Base-by-base conservation (phyloP, 2,113 vertebrate genomes). In the Engystomops pustulosus region DNA sequence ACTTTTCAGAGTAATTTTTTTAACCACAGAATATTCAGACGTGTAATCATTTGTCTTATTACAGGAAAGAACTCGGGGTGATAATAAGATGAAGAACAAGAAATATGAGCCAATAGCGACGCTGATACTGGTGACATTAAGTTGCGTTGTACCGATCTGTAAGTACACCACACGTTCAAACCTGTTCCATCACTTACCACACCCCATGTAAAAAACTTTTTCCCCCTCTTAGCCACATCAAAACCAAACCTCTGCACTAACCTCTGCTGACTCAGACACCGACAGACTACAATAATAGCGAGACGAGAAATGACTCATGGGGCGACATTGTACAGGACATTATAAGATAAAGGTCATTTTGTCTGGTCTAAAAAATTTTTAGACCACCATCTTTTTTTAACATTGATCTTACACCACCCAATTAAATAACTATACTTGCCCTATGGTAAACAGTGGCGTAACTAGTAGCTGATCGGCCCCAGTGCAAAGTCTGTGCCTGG, bases 171-270 rank as follows among this genome's bases (percentile, higher is more conserved):
- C 11, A 6, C n/a, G 25, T 7, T 53, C 5, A n/a, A n/a, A n/a
- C n/a, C n/a, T n/a, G 23, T 62, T 44, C 32, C 15, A 65, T 32
- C 23, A 12, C 58, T 45, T 4, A 62, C 55, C 55, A 44, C 72
- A 76, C 47, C 51, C 36, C 0, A 14, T 32, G 30, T 79, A 18
- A 62, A 44, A 1, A 12, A n/a, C 27, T 62, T 6, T 79, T 67
- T 79, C 41, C 76, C 77, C 58, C 4, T 32, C 17, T 30, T 47
- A 45, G 41, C 77, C 77, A 79, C 77, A 79, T 79, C 77, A 79
- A 62, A 11, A 30, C 77, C 30, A 45, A 79, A 45, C 77, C 77
- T 79, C 38, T 65, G 18, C n/a, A 65, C n/a, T 30, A 79, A 79
- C 55, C 38, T 67, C 38, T 44, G 77, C 55, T 79, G 77, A 79